These are phyloP conservation scores for Spermophilus dauricus DNA, from an alignment of 2,113 vertebrate genomes.

Conservation along the genomic window DNA sequence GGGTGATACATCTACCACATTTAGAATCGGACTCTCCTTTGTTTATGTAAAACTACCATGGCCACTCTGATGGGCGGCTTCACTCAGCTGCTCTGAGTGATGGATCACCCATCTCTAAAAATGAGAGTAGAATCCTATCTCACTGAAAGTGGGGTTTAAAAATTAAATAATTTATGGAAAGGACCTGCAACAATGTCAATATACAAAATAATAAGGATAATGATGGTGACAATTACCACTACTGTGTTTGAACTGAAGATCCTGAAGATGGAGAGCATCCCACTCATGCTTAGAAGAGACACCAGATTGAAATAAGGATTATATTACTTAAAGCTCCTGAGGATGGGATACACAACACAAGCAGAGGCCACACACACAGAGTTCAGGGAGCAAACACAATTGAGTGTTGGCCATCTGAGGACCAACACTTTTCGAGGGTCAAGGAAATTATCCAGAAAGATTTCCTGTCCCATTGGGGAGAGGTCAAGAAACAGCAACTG, in stretches of 20 bases:
- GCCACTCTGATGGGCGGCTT: accelerated
- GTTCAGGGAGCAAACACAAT: not conserved
- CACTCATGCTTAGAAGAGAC: not conserved
- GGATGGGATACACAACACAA: not conserved
- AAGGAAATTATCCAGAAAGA: not conserved
- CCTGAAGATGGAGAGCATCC: not conserved
- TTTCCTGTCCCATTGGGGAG: not conserved
- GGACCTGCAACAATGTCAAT: not conserved
- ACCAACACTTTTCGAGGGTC: not conserved
- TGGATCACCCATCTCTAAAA: not conserved
- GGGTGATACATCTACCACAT: not conserved
- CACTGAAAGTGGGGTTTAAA: not conserved
- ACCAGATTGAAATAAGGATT: not conserved
- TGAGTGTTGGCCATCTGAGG: accelerated
- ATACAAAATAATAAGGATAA: not conserved
- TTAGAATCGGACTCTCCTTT: not conserved
- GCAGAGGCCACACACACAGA: not conserved
- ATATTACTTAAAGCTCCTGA: not conserved
- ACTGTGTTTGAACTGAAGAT: not conserved
- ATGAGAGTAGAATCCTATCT: not conserved
- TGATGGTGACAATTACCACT: not conserved
- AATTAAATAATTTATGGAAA: not conserved
- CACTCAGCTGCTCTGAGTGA: not conserved
- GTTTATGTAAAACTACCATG: not conserved
- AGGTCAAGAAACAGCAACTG: not conserved